Evolutionary conservation across 1,140 invertebrate species (phyloP), one percentile per base, ranked within the genome.

Genomic region (Formica exsecta): DNA sequence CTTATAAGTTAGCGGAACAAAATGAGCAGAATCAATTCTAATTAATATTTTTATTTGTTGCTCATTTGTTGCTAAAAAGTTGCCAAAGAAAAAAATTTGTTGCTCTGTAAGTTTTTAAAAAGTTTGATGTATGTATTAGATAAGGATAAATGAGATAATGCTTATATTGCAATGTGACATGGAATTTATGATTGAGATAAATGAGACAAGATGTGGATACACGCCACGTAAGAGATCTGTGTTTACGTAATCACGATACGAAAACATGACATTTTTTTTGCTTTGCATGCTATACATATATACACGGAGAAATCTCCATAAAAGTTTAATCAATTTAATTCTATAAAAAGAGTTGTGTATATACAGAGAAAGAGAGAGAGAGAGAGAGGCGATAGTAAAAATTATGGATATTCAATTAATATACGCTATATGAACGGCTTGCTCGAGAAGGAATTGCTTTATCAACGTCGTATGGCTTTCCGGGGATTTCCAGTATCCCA

Each of bases 301-400:
- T 51, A 51, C 8, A 25, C 13, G 36, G 16, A 32, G 32, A 4
- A 48, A 64, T 44, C 13, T 73, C 8, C 6, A 22, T 48, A 32
- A 48, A 44, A 73, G 19, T 83, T 83, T 44, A 59, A 74, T 74
- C 9, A 83, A 44, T 74, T 74, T 73, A 62, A 48, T 73, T 61
- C 2, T 25, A 38, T 44, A 61, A 36, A 62, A 48, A 9, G 16
- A 70, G 4, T 54, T 59, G 25, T 22, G 5, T 36, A 0, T 61
- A 7, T 7, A 8, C 11, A 9, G 8, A 48, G 0, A 48, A 11
- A 13, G 44, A 13, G 44, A 16, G 44, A 16, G 44, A 48, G 11
- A 41, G 41, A 41, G 13, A 51, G 48, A 19, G 48, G 32, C 6
- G 36, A 57, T 22, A 41, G 5, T 0, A 36, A 77, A 65, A 29